Conservation (phyloP, 2,113 vertebrate genomes). For the Cichladusa arquata region DNA sequence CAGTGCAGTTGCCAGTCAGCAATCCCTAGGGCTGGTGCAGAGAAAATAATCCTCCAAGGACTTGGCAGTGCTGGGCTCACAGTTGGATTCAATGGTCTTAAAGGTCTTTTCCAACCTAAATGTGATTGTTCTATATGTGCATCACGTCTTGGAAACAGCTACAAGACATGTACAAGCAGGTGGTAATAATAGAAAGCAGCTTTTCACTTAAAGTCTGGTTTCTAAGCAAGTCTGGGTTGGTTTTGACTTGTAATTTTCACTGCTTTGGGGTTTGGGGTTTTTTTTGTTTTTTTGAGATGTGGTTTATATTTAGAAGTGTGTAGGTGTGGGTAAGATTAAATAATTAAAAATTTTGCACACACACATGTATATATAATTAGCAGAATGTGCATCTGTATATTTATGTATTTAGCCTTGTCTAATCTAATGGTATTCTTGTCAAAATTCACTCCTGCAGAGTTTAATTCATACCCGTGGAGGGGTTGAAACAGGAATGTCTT, state of each 20-base stretch:
- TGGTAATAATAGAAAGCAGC: not conserved
- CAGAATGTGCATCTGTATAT: not conserved
- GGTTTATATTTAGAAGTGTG: not conserved
- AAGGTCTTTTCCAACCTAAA: not conserved
- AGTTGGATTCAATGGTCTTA: not conserved
- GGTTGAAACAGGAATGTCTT: not conserved
- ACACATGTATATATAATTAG: not conserved
- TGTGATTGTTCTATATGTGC: not conserved
- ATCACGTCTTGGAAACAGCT: not conserved
- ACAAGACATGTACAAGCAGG: not conserved
- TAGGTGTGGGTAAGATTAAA: not conserved
- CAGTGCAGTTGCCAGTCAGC: not conserved
- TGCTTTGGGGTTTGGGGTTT: not conserved
- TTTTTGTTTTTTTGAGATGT: not conserved
- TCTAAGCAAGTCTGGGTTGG: not conserved
- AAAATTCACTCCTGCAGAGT: not conserved
- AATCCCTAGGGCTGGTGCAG: not conserved
- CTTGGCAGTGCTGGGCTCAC: not conserved
- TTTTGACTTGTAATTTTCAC: not conserved
- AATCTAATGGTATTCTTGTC: not conserved
- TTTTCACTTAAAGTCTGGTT: not conserved
- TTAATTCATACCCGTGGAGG: not conserved
- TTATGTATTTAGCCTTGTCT: not conserved
- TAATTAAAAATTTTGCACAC: not conserved
- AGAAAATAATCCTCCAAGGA: not conserved